A percentile compares a stretch with the other conserved stretches of the same genome.
Conservation (phyloP, 2,113 vertebrate species). For the Coreoperca whiteheadi region DNA sequence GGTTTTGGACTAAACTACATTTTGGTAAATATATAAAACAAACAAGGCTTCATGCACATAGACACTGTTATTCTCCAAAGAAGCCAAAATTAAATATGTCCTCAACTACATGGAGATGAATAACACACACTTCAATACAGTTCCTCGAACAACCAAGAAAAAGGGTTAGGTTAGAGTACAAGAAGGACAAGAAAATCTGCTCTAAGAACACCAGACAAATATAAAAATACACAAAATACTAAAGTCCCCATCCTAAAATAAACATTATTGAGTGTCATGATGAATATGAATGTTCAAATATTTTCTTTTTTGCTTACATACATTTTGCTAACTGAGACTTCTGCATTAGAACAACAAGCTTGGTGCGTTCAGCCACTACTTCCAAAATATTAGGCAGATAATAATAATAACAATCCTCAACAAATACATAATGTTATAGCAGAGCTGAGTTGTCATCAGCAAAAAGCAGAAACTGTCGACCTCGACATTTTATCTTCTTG, state of each 20-base stretch:
- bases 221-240: background rate
- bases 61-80: background rate
- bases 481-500: background rate
- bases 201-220: too few relatives aligned
- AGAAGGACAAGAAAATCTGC: too few relatives aligned
- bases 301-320: background rate
- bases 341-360: background rate
- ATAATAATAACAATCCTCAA: too few relatives aligned
- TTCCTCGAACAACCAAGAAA: too few relatives aligned
- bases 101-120: background rate
- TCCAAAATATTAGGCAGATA: too few relatives aligned
- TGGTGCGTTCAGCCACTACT: background rate
- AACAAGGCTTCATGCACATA: background rate
- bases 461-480: background rate
- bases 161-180: too few relatives aligned
- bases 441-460: background rate
- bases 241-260: background rate
- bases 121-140: too few relatives aligned
- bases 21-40: background rate
- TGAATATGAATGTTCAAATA: background rate
- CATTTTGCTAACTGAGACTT: too few relatives aligned
- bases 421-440: background rate
- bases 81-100: background rate
- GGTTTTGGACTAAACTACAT: background rate
- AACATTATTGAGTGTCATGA: background rate